Evolutionary conservation across 2,797 vertebrate species (phyloP), one percentile per base, ranked within the genome.

Genomic region (Microctenopoma stevenorrisi): DNA sequence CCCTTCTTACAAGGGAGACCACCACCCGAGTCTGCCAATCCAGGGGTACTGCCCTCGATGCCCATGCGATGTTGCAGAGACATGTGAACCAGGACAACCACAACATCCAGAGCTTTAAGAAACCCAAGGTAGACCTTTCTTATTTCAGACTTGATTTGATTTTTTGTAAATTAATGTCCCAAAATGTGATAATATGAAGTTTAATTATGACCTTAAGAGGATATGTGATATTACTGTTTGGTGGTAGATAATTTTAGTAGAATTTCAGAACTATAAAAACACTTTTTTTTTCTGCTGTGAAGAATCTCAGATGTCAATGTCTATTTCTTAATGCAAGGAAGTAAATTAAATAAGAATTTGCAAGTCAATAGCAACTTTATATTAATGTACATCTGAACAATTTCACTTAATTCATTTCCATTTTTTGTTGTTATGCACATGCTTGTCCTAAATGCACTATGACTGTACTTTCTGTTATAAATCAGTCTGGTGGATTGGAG

Each of bases 401-500:
- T 33, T 33, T 33, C 30, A 18, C 28, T 61, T 8, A 16, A 57
- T 50, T 63, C 35, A 3, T 46, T 52, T 65, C 44, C 16, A 48
- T 70, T 5, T 48, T 43, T 7, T 43, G 10, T 62, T 68, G 5
- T 28, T 28, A 46, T 56, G 60, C 49, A 57, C 63, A 40, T 26
- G 66, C 54, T 53, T 40, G 38, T 40, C 10, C 62, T 50, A 62
- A 58, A 60, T 74, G 57, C 43, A 54, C 28, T 51, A 62, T 10
- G 51, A 59, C 46, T 61, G 43, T 22, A 58, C 44, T 51, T 74
- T 74, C 50, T 46, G 15, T 66, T 63, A 47, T 37, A 64, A 60
- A 50, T 77, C 68, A 55, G 57, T 48, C 26, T 43, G 61, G 61
- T 77, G 46, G 14, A 78, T 22, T 50, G 58, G 66, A 14, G 44